Evolutionary conservation across 1,140 invertebrate species (phyloP), one percentile per base, ranked within the genome.

Genomic region (Dermatophagoides farinae): DNA sequence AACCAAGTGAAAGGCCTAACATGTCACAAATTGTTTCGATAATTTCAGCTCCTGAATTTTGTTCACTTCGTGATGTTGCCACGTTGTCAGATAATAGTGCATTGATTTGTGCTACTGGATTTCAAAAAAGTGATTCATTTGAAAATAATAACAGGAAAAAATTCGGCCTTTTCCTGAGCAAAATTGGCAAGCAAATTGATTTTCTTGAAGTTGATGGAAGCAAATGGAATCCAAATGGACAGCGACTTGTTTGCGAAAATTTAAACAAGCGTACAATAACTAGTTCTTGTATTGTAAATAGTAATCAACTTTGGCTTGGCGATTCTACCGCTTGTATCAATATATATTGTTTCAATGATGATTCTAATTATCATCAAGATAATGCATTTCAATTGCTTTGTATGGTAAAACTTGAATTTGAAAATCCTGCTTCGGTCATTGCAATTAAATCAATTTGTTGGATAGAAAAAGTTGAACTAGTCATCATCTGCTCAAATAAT

Each of bases 1-100:
- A 84, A 67, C 85, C 90, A 0, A 80, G 81, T 64, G 79, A 85
- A 67, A 77, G 93, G 39, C 92, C 93, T 0, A 86, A 87, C 0
- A 88, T 91, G 0, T 87, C 86, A 68, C 87, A 95, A 71, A 85
- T 97, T 41, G 86, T 95, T 14, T 85, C 84, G 0, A 88, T 96
- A 52, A 83, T 84, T 0, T 83, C 81, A 14, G 88, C 88, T 1
- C 90, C 91, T 0, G 92, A 97, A 74, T 93, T 91, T 71, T 84
- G 82, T 6, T 85, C 91, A 72, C 71, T 95, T 38, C 73, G 83
- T 39, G 88, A 95, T 72, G 84, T 86, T 1, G 79, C 85, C 18
- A 68, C 71, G 8, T 66, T 78, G 1, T 57, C 66, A 49, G 77
- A 72, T 38, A 65, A 71, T 55, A 62, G 55, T 54, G 63, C 66